Conservation (phyloP, 2,797 vertebrate species). For the Agapornis canus region DNA sequence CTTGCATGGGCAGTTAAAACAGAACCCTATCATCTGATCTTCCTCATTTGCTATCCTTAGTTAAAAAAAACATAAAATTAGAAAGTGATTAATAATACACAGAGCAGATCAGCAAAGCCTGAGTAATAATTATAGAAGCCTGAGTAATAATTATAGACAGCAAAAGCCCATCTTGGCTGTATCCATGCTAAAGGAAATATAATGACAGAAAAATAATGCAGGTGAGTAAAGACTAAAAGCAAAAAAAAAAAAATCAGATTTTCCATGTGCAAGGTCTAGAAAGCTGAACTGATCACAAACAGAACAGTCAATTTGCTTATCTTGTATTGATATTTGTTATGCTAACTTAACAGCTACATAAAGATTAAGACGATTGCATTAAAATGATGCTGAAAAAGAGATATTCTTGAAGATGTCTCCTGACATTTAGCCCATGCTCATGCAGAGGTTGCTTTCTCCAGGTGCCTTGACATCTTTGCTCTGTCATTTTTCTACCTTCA, state of each 20-base stretch:
- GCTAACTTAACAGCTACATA: not conserved
- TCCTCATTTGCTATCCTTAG: not conserved
- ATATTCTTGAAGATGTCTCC: not conserved
- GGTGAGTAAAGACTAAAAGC: not conserved
- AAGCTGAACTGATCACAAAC: not conserved
- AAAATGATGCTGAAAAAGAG: not conserved
- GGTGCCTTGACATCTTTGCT: not conserved
- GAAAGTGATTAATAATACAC: not conserved
- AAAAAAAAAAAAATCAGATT: not conserved
- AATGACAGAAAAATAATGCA: not conserved
- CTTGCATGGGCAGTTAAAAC: not conserved
- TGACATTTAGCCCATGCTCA: not conserved
- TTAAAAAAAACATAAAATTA: constrained; percentile 9
- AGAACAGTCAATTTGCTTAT: not conserved
- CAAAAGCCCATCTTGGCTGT: not conserved
- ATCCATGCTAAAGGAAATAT: not conserved
- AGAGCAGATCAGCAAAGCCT: not conserved
- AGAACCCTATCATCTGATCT: not conserved
- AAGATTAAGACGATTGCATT: not conserved
- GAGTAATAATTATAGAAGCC: not conserved
- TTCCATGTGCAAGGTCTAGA: not conserved
- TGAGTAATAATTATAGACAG: not conserved
- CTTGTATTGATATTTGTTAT: not conserved
- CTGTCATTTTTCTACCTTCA: not conserved
- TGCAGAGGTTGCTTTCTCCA: not conserved